A percentile compares a stretch with the other conserved stretches of the same genome.
phyloP scores from a whole-genome alignment of 2,113 vertebrate genomes.

The Craseonycteris thonglongyai region DNA sequence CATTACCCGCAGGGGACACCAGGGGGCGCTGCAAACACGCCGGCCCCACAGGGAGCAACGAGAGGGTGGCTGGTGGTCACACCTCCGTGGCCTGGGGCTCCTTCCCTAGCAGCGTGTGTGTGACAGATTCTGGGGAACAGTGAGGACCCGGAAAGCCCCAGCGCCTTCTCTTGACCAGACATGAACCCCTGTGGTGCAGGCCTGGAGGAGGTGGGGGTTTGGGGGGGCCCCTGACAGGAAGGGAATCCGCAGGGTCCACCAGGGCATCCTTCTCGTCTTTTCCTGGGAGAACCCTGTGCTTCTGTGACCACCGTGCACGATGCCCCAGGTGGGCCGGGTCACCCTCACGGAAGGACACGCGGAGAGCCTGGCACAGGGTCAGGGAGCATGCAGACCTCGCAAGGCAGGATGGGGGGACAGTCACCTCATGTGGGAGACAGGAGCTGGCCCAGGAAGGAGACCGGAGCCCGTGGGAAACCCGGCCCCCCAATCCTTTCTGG shows the following conservation, averaged over 20 bases:
- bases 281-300: background rate
- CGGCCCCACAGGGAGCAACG: rapidly evolving
- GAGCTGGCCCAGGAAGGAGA: background rate
- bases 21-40: background rate
- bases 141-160: conserved; percentile 40
- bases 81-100: background rate
- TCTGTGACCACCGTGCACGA: rapidly evolving
- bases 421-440: rapidly evolving
- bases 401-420: background rate
- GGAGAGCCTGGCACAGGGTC: rapidly evolving
- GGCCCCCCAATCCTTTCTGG: background rate
- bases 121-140: too few species aligned
- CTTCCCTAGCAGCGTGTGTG: background rate
- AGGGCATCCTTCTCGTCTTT: background rate
- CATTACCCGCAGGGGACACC: background rate
- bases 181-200: background rate
- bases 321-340: too few species aligned
- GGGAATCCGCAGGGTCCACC: background rate
- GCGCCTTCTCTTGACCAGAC: background rate
- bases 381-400: background rate
- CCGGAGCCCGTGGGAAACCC: background rate
- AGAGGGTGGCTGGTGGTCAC: rapidly evolving
- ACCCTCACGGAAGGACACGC: too few species aligned
- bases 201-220: background rate
- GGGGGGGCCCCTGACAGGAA: too few species aligned